A percentile compares a stretch with the other conserved stretches of the same genome.
Evolutionary conservation across 1,140 invertebrate species (phyloP).

Genomic region (Caenorhabditis briggsae): DNA sequence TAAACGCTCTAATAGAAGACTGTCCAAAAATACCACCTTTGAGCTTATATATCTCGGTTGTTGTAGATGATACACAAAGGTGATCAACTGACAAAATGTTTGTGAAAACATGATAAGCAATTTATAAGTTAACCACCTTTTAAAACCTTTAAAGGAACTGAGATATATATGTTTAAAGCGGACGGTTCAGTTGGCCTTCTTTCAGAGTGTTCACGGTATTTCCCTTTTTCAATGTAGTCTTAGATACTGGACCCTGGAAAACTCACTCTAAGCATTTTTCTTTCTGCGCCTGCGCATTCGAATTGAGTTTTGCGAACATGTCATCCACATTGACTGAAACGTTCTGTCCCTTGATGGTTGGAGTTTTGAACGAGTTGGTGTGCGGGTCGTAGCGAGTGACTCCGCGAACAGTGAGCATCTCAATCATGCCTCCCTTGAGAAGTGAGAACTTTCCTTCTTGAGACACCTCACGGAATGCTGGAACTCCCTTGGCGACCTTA

Average conservation of each 20-base stretch:
- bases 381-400: constrained; percentile 69
- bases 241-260: background rate
- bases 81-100: too few relatives aligned
- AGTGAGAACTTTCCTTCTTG: constrained; percentile 74
- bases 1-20: too few relatives aligned
- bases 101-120: too few relatives aligned
- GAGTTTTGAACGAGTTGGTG: constrained; percentile 67
- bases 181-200: too few relatives aligned
- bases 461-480: constrained; percentile 70
- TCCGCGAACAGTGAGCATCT: constrained; percentile 73
- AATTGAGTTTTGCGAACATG: constrained; percentile 73
- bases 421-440: constrained; percentile 81
- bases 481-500: constrained; percentile 74
- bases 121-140: too few relatives aligned
- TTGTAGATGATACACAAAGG: too few relatives aligned
- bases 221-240: background rate
- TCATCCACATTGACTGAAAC: constrained; percentile 66
- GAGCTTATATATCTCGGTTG: too few relatives aligned
- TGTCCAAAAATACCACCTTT: too few relatives aligned
- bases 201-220: too few relatives aligned
- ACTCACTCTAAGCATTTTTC: constrained; percentile 65
- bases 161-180: too few relatives aligned
- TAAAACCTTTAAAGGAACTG: too few relatives aligned
- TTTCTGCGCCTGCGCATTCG: constrained; percentile 67
- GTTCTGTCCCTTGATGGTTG: constrained; percentile 57